Percentiles rank a stretch among this genome's conserved stretches.
These are phyloP conservation scores for Ellobius talpinus DNA, from an alignment of 2,113 vertebrate genomes.

Conservation along the genomic window DNA sequence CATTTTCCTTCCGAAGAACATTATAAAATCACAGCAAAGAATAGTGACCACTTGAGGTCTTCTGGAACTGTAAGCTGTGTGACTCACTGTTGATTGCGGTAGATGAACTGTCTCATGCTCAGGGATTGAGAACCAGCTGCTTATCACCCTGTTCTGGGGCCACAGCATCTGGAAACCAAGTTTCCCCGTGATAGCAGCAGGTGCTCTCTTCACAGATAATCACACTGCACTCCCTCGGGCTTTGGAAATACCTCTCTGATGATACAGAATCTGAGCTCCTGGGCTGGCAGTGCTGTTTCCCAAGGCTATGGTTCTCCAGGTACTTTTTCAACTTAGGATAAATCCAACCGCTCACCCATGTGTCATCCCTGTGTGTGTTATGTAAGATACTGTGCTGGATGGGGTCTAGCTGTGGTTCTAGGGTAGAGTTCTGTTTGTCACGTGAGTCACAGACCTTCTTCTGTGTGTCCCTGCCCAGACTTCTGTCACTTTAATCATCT, in stretches of 20 bases:
- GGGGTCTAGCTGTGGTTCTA: neutral
- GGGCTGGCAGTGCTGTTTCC: constrained; percentile 57
- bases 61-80: neutral
- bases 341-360: neutral
- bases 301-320: constrained; percentile 37
- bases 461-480: neutral
- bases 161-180: neutral
- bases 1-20: neutral
- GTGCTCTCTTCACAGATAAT: neutral
- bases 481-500: neutral
- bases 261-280: constrained; percentile 32
- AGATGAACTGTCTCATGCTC: neutral
- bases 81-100: neutral
- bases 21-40: neutral
- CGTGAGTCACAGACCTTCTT: neutral
- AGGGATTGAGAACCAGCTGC: neutral
- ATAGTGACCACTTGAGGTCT: neutral
- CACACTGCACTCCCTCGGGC: neutral
- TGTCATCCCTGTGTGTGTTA: neutral
- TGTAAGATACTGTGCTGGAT: neutral
- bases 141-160: neutral
- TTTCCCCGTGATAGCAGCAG: neutral
- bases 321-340: constrained; percentile 45
- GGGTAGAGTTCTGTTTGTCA: neutral
- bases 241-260: constrained; percentile 45